Evolutionary conservation across 2,113 vertebrate genomes (phyloP), one percentile per base, ranked within the genome.

Genomic region (Apteryx owenii): DNA sequence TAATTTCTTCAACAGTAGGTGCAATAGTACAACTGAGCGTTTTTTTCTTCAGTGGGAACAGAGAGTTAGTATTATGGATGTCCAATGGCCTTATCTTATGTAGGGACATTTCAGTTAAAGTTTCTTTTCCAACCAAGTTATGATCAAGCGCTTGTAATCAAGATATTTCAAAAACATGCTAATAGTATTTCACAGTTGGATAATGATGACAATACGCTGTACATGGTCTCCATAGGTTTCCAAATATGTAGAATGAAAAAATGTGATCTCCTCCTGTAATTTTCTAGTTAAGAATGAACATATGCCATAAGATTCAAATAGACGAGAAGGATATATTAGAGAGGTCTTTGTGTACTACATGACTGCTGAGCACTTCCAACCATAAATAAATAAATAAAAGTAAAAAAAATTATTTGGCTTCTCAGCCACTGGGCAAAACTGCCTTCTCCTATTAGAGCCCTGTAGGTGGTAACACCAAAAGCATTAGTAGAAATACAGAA

Each of bases 241-340:
- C 31, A 84, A 8, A 58, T 72, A 62, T 2, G 10, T 77, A 72
- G 51, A 64, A 40, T n/a, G 65, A 90, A 86, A 48, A 84, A 60
- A 46, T 25, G 6, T 85, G n/a, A 40, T 92, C 22, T 54, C 84
- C 8, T 91, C 53, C 62, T 76, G 53, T 75, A 76, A 80, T 93
- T 97, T 90, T 95, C 76, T 73, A 95, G 22, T 90, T 94, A 95
- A 96, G 50, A 87, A 70, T 76, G 68, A 95, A 93, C 90, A 94
- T 90, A 85, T 40, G 85, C 54, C 18, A 16, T 84, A 94, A 93
- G 61, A 48, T 80, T 89, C 54, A 94, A 23, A 65, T 83, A 88
- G 83, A 46, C 40, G 85, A 38, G 73, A 70, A 65, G 76, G 69
- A 58, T 33, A 26, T 29, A 54, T 58, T 83, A 80, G 17, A 23